phyloP scores from a whole-genome alignment of 2,888 invertebrate genomes.

The Cheilosia pagana region DNA sequence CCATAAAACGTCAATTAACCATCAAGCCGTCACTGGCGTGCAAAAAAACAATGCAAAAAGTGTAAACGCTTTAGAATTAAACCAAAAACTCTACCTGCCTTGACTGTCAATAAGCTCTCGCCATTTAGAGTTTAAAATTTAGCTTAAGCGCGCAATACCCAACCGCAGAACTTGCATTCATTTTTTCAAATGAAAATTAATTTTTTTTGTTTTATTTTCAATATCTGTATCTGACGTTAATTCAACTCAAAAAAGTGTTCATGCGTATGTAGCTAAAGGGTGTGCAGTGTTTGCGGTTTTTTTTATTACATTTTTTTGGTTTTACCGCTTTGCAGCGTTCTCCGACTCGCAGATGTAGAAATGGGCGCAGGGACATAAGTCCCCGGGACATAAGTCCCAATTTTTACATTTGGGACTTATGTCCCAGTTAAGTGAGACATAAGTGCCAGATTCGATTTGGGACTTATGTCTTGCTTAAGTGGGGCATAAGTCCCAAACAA shows the following conservation, averaged over 20 bases:
- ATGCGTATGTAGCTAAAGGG: not conserved
- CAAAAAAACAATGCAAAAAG: slow-evolving; percentile 32
- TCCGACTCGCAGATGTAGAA: not conserved
- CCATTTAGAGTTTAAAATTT: slow-evolving; percentile 27
- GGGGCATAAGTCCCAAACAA: too few species aligned
- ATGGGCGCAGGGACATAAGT: too few species aligned
- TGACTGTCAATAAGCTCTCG: slow-evolving; percentile 27
- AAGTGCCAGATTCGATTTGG: too few species aligned
- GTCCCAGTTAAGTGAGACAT: too few species aligned
- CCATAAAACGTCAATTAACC: slow-evolving; percentile 62
- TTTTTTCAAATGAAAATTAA: not conserved
- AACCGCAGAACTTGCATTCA: slow-evolving; percentile 32
- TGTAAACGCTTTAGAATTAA: slow-evolving; percentile 65
- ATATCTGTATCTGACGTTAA: not conserved
- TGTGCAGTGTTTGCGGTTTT: slow-evolving; percentile 6
- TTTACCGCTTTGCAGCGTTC: slow-evolving; percentile 23
- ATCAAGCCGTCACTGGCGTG: slow-evolving; percentile 36
- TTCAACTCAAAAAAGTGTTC: slow-evolving; percentile 2
- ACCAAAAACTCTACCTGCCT: slow-evolving; percentile 48
- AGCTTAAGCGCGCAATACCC: slow-evolving; percentile 9
- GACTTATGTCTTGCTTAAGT: too few species aligned
- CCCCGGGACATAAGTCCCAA: too few species aligned
- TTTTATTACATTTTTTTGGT: slow-evolving; percentile 12
- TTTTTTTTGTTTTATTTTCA: not conserved
- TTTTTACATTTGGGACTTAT: too few species aligned